A percentile compares a stretch with the other conserved stretches of the same genome.
Evolutionary conservation across 2,113 vertebrate genomes (phyloP).

Genomic region (Melanostigma gelatinosum): DNA sequence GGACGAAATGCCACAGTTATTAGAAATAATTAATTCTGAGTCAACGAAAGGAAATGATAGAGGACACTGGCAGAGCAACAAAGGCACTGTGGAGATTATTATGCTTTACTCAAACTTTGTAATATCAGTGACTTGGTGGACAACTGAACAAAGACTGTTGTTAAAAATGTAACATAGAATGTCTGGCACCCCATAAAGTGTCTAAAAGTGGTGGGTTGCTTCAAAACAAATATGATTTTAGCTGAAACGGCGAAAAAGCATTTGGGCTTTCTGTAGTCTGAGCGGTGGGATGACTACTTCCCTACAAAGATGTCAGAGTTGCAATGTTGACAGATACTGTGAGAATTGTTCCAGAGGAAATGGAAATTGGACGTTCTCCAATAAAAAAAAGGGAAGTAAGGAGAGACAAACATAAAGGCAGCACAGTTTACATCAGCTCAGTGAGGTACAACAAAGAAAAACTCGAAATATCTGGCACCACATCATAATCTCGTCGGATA

Average conservation of each 20-base stretch:
- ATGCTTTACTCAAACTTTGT: background rate
- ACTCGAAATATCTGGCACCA: background rate
- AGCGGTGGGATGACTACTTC: slow-evolving; percentile 32
- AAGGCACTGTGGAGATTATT: background rate
- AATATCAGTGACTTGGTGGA: background rate
- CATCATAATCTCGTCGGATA: background rate
- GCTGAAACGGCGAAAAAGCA: slow-evolving; percentile 7
- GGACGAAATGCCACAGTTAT: background rate
- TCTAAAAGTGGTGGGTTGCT: background rate
- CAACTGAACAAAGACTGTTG: background rate
- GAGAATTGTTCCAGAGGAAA: slow-evolving; percentile 59
- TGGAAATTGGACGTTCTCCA: slow-evolving; percentile 49
- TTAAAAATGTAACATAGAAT: background rate
- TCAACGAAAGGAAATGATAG: background rate
- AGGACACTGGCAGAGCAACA: background rate
- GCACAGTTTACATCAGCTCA: background rate
- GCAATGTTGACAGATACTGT: slow-evolving; percentile 45
- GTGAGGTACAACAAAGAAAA: slow-evolving; percentile 5
- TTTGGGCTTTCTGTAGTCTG: background rate
- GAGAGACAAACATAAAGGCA: slow-evolving; percentile 18
- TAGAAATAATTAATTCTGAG: background rate
- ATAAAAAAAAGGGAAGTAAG: slow-evolving; percentile 50
- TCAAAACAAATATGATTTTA: background rate
- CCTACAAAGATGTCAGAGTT: slow-evolving; percentile 35
- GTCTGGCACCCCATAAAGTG: background rate